Percentiles rank a stretch among this genome's conserved stretches.
These are phyloP conservation scores for Mesoclemmys tuberculata DNA, from an alignment of 2,113 vertebrate species.

Conservation along the genomic window DNA sequence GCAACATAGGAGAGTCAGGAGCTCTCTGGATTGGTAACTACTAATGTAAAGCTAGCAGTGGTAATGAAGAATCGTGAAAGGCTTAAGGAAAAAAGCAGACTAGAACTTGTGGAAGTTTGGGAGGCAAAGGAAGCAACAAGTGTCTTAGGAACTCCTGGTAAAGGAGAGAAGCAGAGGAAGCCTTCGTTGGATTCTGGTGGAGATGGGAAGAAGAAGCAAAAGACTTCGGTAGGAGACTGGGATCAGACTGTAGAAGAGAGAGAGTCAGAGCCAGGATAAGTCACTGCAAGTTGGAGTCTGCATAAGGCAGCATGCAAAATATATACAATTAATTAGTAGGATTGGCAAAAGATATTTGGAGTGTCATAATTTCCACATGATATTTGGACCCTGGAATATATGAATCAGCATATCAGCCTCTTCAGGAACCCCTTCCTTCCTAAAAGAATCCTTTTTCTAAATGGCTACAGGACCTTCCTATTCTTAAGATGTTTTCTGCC, in stretches of 20 bases:
- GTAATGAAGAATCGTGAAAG: not conserved
- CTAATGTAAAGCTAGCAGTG: not conserved
- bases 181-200: not conserved
- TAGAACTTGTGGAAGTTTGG: not conserved
- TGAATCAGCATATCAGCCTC: not conserved
- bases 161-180: not conserved
- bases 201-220: not conserved
- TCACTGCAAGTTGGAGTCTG: not conserved
- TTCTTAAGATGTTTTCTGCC: not conserved
- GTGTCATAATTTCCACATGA: fast-evolving
- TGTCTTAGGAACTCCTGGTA: not conserved
- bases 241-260: not conserved
- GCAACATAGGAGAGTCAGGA: not conserved
- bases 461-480: not conserved
- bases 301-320: not conserved
- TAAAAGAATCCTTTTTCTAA: not conserved
- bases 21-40: not conserved
- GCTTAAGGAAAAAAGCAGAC: not conserved
- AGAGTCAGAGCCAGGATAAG: not conserved
- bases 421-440: not conserved
- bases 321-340: fast-evolving
- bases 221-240: not conserved
- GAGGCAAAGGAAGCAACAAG: not conserved
- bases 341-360: fast-evolving
- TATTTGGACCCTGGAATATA: not conserved